Evolutionary conservation across 2,797 vertebrate genomes (phyloP).

Genomic region (Pyrrhura leucotis): DNA sequence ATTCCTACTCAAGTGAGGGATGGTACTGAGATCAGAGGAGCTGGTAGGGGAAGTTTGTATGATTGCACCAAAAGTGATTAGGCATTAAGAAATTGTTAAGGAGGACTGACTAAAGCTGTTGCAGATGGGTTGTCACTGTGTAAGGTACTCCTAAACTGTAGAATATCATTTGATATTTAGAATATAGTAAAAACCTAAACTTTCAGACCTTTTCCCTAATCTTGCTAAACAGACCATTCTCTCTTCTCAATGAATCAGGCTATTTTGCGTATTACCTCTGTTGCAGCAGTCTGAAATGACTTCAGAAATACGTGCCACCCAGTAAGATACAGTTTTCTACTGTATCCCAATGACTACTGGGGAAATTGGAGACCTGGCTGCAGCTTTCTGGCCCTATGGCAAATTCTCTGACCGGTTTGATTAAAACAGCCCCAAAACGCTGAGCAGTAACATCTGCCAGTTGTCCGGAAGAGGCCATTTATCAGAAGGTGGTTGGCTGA

Average conservation of each 20-base stretch:
- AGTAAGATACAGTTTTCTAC: not conserved
- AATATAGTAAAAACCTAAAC: not conserved
- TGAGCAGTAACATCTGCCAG: not conserved
- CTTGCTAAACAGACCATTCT: not conserved
- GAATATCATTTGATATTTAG: not conserved
- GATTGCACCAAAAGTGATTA: not conserved
- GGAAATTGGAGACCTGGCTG: not conserved
- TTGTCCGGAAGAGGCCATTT: not conserved
- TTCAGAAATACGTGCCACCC: not conserved
- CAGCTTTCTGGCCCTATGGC: not conserved
- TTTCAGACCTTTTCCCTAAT: not conserved
- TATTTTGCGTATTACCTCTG: not conserved
- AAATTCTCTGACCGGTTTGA: not conserved
- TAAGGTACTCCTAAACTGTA: not conserved
- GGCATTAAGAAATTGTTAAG: not conserved
- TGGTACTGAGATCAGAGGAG: not conserved
- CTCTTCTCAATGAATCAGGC: not conserved
- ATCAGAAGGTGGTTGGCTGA: not conserved
- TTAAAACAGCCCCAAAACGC: not conserved
- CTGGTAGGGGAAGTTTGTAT: not conserved
- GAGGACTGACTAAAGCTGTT: not conserved
- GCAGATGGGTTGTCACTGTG: not conserved
- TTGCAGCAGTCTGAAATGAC: not conserved
- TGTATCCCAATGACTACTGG: too few species aligned
- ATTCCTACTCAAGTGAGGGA: not conserved